A percentile compares a stretch with the other conserved stretches of the same genome.
These are phyloP conservation scores for Glaucomys volans DNA, from an alignment of 2,113 vertebrate genomes.

Conservation along the genomic window DNA sequence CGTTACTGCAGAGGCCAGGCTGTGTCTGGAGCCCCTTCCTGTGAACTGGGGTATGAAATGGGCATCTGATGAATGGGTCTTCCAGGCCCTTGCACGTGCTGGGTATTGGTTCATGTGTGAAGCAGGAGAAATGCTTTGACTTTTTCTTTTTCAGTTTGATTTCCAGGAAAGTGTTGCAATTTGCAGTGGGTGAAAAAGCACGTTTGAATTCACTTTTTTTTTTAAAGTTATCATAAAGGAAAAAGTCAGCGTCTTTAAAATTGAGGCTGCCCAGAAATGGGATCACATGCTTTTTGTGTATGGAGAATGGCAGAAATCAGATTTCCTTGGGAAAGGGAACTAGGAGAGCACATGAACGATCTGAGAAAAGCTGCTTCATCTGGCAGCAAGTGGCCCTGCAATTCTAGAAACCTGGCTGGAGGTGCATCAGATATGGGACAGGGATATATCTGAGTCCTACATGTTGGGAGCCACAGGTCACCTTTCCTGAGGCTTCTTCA, in stretches of 20 bases:
- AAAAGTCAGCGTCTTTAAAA: conserved; percentile 65
- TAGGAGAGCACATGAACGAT: not conserved
- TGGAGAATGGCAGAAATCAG: not conserved
- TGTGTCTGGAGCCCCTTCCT: fast-evolving
- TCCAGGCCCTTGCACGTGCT: not conserved
- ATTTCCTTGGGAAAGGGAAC: not conserved
- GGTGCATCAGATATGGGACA: not conserved
- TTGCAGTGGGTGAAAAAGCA: not conserved
- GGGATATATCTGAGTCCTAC: not conserved
- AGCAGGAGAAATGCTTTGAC: not conserved
- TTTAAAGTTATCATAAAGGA: not conserved
- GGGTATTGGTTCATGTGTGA: not conserved
- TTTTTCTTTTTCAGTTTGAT: not conserved
- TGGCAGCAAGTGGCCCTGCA: fast-evolving
- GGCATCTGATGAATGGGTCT: not conserved
- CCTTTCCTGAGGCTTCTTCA: not conserved
- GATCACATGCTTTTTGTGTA: not conserved
- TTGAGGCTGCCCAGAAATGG: conserved; percentile 31
- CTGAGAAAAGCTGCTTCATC: not conserved
- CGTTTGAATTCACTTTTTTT: conserved; percentile 58
- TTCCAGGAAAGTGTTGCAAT: conserved; percentile 74
- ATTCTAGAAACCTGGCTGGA: not conserved
- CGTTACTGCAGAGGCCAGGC: not conserved
- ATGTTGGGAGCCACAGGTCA: not conserved
- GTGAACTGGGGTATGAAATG: not conserved